phyloP scores from a whole-genome alignment of 1,140 invertebrate genomes.

The Drosophila equinoxialis region DNA sequence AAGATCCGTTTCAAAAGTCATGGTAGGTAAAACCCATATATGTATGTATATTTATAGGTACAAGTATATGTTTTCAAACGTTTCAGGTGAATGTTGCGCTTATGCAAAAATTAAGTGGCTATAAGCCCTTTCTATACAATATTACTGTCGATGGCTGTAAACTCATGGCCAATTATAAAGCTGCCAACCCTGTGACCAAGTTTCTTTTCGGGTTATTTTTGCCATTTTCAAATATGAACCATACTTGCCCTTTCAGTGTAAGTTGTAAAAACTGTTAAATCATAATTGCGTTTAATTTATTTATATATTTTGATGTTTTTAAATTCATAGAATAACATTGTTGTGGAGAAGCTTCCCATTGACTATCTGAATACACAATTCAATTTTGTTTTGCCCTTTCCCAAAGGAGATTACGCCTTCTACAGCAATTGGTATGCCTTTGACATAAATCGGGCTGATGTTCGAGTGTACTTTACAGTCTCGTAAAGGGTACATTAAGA shows the following conservation, averaged over 20 bases:
- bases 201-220: not conserved
- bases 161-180: not conserved
- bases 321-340: no score
- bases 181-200: not conserved
- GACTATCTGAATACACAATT: slow-evolving; percentile 15
- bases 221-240: not conserved
- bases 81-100: not conserved
- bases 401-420: slow-evolving; percentile 2
- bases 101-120: not conserved
- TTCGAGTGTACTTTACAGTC: slow-evolving; percentile 18
- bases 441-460: not conserved
- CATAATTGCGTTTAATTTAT: no score
- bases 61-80: no score
- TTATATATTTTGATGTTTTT: no score
- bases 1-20: not conserved
- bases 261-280: not conserved
- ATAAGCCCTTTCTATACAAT: not conserved
- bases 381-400: slow-evolving; percentile 23
- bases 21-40: not conserved
- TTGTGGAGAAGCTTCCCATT: no score
- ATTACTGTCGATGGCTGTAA: not conserved
- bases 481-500: not conserved
- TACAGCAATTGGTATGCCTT: slow-evolving; percentile 3
- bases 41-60: no score
- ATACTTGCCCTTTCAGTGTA: not conserved